Conservation (phyloP, 2,113 vertebrate species). For the Chiloscyllium plagiosum region DNA sequence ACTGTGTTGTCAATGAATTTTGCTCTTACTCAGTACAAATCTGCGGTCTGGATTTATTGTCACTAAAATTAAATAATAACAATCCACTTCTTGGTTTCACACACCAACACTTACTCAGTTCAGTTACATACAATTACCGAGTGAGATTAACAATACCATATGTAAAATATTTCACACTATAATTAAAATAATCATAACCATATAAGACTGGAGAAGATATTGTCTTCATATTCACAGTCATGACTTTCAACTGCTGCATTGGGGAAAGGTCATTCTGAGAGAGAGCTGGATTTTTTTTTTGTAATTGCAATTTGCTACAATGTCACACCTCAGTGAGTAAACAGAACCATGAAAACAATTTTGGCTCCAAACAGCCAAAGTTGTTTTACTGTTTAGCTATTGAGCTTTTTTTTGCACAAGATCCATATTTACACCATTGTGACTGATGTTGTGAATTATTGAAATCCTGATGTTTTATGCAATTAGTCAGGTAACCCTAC, state of each 20-base stretch:
- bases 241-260: background rate
- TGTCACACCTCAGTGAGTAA: background rate
- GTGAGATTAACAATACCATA: background rate
- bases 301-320: background rate
- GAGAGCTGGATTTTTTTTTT: background rate
- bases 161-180: background rate
- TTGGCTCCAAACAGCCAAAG: background rate
- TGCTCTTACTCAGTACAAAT: background rate
- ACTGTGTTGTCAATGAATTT: background rate
- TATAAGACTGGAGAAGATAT: background rate
- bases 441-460: background rate
- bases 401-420: background rate
- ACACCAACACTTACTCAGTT: background rate
- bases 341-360: background rate
- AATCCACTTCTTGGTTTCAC: background rate
- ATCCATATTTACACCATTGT: background rate
- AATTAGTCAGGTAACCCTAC: background rate
- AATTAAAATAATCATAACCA: conserved; percentile 28
- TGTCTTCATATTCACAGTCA: background rate
- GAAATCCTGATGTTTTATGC: too few species aligned
- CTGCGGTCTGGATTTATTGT: background rate
- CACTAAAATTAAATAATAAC: background rate
- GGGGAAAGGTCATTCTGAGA: background rate
- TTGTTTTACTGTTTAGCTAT: background rate
- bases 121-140: background rate